Evolutionary conservation across 2,888 invertebrate species (phyloP).

Genomic region (Morpho achilles): DNA sequence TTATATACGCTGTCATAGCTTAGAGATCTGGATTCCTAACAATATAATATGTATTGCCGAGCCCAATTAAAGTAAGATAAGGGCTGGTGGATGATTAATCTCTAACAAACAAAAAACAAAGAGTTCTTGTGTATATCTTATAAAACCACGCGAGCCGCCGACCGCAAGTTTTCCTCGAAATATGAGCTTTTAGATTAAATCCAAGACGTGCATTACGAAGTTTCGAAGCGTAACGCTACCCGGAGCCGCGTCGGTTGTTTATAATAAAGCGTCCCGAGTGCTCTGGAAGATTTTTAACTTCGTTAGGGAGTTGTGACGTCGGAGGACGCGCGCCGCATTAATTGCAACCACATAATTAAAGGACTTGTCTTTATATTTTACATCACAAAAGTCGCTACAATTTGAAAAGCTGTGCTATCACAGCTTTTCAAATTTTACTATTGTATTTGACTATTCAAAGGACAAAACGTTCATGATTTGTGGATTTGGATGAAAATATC

Average conservation of each 20-base stretch:
- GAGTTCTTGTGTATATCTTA: not conserved
- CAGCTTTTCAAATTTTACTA: too few species aligned
- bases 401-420: too few species aligned
- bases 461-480: too few species aligned
- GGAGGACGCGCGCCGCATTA: not conserved
- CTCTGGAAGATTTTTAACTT: slow-evolving; percentile 10
- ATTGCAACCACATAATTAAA: not conserved
- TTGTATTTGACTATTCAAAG: too few species aligned
- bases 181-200: slow-evolving; percentile 23
- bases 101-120: too few species aligned
- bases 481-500: too few species aligned
- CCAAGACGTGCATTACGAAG: slow-evolving; percentile 25
- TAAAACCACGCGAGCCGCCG: not conserved
- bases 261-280: slow-evolving; percentile 9
- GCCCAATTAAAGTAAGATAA: too few species aligned
- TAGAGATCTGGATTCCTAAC: too few species aligned
- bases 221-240: slow-evolving; percentile 19
- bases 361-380: not conserved
- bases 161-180: slow-evolving; percentile 4
- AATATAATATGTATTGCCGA: too few species aligned
- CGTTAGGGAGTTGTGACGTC: slow-evolving; percentile 5
- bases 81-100: too few species aligned
- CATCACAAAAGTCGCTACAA: too few species aligned
- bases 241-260: slow-evolving; percentile 14
- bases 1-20: too few species aligned